phyloP scores from a whole-genome alignment of 1,140 invertebrate species.

The Aricia agestis region DNA sequence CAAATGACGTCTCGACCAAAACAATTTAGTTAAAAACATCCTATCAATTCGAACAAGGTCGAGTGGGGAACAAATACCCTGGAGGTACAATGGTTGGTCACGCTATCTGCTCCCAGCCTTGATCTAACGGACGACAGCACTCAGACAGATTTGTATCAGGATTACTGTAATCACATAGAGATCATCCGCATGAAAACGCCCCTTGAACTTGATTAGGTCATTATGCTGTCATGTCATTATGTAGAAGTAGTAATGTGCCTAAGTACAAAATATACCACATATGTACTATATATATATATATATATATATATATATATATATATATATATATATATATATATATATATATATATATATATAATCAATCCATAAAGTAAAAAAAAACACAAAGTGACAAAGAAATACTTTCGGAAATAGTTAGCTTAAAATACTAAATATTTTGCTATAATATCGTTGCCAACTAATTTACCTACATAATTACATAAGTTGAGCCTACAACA shows the following conservation, averaged over 20 bases:
- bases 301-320: no score
- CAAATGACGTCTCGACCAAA: not conserved
- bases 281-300: no score
- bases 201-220: not conserved
- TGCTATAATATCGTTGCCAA: not conserved
- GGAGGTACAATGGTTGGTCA: not conserved
- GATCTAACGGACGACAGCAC: not conserved
- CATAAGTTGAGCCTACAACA: not conserved
- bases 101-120: not conserved
- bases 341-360: no score
- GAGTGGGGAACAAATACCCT: not conserved
- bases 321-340: no score
- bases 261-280: no score
- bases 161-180: not conserved
- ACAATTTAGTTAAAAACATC: conserved; percentile 3
- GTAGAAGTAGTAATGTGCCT: no score
- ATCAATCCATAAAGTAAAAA: no score
- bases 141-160: conserved; percentile 1
- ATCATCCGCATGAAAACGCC: not conserved
- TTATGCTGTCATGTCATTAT: no score
- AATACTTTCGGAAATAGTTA: not conserved
- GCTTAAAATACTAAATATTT: not conserved
- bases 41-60: conserved; percentile 1
- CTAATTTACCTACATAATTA: conserved; percentile 8
- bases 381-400: no score